Percentiles rank a stretch among this genome's conserved stretches.
Evolutionary conservation across 2,113 vertebrate genomes (phyloP).

Genomic region (Bubo blakistoni): DNA sequence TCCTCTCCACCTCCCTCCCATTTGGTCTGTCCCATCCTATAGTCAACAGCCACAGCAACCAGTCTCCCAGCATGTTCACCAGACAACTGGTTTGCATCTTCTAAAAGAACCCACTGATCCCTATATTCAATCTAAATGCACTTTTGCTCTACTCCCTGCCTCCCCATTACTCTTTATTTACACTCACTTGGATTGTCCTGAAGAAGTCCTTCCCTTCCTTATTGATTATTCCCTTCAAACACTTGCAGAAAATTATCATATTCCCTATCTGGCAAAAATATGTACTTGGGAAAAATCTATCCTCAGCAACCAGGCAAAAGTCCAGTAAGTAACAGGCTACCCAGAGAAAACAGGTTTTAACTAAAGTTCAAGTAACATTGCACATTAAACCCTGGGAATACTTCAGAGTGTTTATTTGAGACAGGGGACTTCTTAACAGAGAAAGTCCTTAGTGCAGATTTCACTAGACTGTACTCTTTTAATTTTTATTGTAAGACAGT

Average conservation of each 20-base stretch:
- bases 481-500: slow-evolving; percentile 1
- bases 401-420: slow-evolving; percentile 1
- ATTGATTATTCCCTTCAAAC: not conserved
- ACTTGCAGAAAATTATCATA: not conserved
- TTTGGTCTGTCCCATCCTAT: not conserved
- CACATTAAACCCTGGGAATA: not conserved
- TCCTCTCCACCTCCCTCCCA: not conserved
- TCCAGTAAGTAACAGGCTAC: not conserved
- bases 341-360: not conserved
- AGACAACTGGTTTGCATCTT: not conserved
- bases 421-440: not conserved
- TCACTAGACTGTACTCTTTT: not conserved
- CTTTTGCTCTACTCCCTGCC: not conserved
- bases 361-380: not conserved
- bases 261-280: not conserved
- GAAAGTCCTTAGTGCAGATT: not conserved
- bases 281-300: not conserved
- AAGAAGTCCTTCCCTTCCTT: not conserved
- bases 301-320: not conserved
- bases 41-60: not conserved
- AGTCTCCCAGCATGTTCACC: not conserved
- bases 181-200: not conserved
- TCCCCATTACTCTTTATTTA: not conserved
- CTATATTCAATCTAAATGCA: not conserved
- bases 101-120: not conserved